Evolutionary conservation across 2,888 invertebrate genomes (phyloP), one percentile per base, ranked within the genome.

Genomic region (Elgonia sp.): DNA sequence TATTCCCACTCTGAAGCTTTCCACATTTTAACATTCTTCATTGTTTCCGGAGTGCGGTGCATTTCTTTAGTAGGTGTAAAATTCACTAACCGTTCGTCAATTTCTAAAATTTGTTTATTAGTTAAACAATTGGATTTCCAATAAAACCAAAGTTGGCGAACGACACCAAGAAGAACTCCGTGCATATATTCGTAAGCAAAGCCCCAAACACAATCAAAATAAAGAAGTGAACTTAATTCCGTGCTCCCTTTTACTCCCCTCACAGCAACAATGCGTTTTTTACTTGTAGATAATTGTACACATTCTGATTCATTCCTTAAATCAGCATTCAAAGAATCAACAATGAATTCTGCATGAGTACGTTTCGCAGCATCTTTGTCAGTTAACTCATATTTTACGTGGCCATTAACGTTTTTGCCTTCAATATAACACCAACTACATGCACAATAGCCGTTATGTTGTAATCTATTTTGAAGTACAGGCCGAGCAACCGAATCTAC

Each of bases 191-290:
- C 39, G 10, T 10, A 39, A 18, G 40, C 10, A 40, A 65, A 65
- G 3, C 84, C 70, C 83, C 77, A 83, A 12, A 90, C 77, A 18
- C 65, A 72, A 76, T 90, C 89, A 63, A 87, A 83, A 14, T 84
- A 67, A n/a, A 79, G 69, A 14, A 87, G 50, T 16, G 21, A 42
- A 10, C 5, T 53, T 9, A 87, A 50, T 53, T 55, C 63, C 0
- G 79, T n/a, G 8, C 39, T n/a, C n/a, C 79, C 87, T 76, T 89
- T 87, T 16, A 83, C 72, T 18, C 87, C 87, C 29, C 65, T 39
- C 0, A 75, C 65, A 57, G 57, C 72, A 9, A 29, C 42, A 9
- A 46, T 53, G 14, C n/a, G 57, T 57, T 39, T 63, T 29, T 3
- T 0, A 46, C 7, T 16, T 46, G 10, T 46, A n/a, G n/a, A 7